Evolutionary conservation across 2,888 invertebrate genomes (phyloP).

Genomic region (Lapara coniferarum): DNA sequence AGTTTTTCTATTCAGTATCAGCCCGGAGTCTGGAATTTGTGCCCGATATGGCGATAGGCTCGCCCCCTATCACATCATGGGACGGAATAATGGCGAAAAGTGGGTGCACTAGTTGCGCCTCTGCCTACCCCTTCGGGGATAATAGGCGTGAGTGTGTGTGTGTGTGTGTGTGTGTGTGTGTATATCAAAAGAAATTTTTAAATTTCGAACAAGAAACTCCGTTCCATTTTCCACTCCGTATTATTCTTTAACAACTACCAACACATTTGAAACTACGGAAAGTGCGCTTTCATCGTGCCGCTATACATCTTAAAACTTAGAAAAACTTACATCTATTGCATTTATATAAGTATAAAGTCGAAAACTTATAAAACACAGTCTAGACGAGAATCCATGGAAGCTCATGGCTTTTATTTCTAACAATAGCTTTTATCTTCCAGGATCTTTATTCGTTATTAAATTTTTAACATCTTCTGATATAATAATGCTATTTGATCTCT

Average conservation of each 20-base stretch:
- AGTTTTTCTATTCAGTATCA: too few species aligned
- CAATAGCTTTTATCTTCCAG: conserved; percentile 31
- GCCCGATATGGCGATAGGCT: too few species aligned
- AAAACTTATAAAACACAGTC: conserved; percentile 27
- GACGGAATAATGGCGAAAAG: too few species aligned
- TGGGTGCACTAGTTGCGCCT: too few species aligned
- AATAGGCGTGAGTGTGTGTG: too few species aligned
- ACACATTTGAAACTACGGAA: conserved; percentile 37
- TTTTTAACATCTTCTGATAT: background rate
- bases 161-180: too few species aligned
- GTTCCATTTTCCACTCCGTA: background rate
- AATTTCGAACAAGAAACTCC: background rate
- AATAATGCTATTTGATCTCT: background rate
- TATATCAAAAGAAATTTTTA: background rate
- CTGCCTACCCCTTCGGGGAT: too few species aligned
- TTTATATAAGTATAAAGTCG: conserved; percentile 27
- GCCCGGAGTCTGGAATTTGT: too few species aligned
- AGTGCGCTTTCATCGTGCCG: conserved; percentile 35
- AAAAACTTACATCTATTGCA: conserved; percentile 31
- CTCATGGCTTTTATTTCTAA: conserved; percentile 29
- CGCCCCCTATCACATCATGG: too few species aligned
- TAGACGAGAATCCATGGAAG: conserved; percentile 31
- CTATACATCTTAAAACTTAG: conserved; percentile 35
- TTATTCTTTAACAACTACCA: conserved; percentile 7
- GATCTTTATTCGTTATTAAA: conserved; percentile 19